Conservation (phyloP, 2,797 vertebrate species). For the Cynodonichthys magdalenae region DNA sequence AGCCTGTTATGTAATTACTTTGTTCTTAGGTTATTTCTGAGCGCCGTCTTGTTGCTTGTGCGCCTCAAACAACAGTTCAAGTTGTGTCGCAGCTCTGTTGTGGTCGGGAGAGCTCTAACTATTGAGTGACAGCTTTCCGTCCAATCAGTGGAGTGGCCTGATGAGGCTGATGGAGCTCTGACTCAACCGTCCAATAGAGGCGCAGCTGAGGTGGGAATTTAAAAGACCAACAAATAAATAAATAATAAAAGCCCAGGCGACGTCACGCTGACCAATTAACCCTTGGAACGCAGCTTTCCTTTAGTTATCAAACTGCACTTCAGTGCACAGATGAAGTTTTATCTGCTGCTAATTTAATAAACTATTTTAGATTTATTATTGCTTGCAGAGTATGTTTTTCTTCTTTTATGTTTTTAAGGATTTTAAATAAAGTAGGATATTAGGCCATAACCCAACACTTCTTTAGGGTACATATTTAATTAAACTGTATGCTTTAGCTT, state of each 20-base stretch:
- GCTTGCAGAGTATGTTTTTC: no score
- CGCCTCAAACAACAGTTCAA: constrained; percentile 64
- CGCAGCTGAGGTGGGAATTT: constrained; percentile 60
- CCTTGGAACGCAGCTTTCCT: constrained; percentile 31
- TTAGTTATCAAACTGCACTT: constrained; percentile 40
- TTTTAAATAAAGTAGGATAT: no score
- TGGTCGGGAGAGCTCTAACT: constrained; percentile 76
- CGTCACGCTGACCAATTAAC: constrained; percentile 73
- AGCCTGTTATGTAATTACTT: background rate
- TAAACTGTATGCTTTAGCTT: no score
- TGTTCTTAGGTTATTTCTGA: background rate
- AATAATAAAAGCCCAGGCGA: constrained; percentile 45
- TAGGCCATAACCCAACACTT: no score
- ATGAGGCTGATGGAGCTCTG: constrained; percentile 56
- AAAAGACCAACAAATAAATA: constrained; percentile 6
- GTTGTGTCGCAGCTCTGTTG: constrained; percentile 81
- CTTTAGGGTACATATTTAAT: no score
- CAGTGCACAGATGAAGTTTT: constrained; percentile 33
- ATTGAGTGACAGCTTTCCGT: constrained; percentile 72
- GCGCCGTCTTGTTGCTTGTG: background rate
- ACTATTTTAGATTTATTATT: no score
- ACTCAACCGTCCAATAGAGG: constrained; percentile 67
- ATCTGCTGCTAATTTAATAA: background rate
- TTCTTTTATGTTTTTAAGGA: no score
- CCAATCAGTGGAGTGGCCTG: constrained; percentile 71